Conservation (phyloP, 2,797 vertebrate species). For the Danio jaintianensis region DNA sequence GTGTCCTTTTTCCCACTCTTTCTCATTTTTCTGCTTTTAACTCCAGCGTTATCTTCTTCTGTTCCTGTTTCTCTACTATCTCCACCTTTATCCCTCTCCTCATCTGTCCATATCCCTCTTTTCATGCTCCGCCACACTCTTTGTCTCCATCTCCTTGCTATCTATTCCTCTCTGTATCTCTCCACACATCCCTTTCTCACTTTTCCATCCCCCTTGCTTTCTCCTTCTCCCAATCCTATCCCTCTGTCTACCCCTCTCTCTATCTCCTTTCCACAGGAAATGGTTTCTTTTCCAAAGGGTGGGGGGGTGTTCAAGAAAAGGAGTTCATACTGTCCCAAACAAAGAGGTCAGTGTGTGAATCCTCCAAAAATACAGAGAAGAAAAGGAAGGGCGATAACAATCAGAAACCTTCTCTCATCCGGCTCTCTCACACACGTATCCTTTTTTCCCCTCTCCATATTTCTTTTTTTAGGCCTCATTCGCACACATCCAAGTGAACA, state of each 20-base stretch:
- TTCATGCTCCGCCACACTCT: constrained; percentile 67
- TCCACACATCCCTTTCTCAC: constrained; percentile 57
- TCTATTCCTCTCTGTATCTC: constrained; percentile 59
- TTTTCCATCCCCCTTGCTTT: constrained; percentile 60
- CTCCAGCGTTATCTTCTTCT: constrained; percentile 62
- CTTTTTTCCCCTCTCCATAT: constrained; percentile 50
- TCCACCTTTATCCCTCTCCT: constrained; percentile 51
- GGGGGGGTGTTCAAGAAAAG: constrained; percentile 62
- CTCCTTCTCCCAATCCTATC: constrained; percentile 56
- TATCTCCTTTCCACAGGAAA: constrained; percentile 79
- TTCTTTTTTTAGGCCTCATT: constrained; percentile 20
- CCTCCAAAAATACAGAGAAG: constrained; percentile 81
- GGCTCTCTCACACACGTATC: constrained; percentile 66
- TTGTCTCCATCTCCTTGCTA: constrained; percentile 65
- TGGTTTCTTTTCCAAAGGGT: constrained; percentile 73
- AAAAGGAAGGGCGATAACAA: constrained; percentile 86
- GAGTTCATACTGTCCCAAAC: constrained; percentile 82
- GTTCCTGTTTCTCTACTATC: constrained; percentile 45
- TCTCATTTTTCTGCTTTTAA: constrained; percentile 31
- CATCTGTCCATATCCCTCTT: constrained; percentile 63
- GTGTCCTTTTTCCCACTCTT: constrained; percentile 61
- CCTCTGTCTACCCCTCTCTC: constrained; percentile 64
- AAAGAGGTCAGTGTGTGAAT: constrained; percentile 92
- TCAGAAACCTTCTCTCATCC: constrained; percentile 90
- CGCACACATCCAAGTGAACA: constrained; percentile 29